These are phyloP conservation scores for Pachypeltis micranthus DNA, from an alignment of 1,140 invertebrate species.

Conservation along the genomic window DNA sequence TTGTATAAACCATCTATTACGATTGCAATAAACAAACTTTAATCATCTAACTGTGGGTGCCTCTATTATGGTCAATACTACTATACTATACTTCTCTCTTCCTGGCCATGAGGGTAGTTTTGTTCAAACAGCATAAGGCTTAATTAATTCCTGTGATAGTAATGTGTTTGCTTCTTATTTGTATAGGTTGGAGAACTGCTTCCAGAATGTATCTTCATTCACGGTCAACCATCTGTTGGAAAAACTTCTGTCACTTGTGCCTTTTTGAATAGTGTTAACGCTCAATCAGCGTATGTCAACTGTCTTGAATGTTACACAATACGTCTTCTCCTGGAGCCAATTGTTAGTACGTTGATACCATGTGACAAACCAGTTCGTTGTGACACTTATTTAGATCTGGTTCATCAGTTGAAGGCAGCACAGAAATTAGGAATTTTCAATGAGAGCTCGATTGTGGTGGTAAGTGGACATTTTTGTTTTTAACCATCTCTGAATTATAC, in stretches of 20 bases:
- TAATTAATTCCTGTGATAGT: no score
- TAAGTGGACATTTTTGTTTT: constrained; percentile 6
- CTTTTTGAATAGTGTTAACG: constrained; percentile 44
- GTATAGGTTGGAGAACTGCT: constrained; percentile 18
- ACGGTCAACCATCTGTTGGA: constrained; percentile 67
- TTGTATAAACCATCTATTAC: no score
- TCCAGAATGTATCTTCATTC: constrained; percentile 46
- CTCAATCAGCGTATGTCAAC: constrained; percentile 57
- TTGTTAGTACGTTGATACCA: constrained; percentile 47
- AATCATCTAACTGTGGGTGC: no score
- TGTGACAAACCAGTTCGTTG: constrained; percentile 35
- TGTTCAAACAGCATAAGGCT: no score
- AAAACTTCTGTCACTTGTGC: constrained; percentile 56
- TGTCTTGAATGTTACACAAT: constrained; percentile 68
- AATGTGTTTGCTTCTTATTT: no score
- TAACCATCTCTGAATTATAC: background rate
- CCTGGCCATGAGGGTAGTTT: no score
- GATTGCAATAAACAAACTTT: no score
- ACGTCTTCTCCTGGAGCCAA: constrained; percentile 63
- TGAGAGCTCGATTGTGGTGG: constrained; percentile 13
- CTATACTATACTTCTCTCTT: no score
- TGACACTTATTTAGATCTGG: constrained; percentile 63
- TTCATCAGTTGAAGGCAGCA: constrained; percentile 40
- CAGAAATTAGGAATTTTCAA: constrained; percentile 10
- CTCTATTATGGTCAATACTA: no score